Evolutionary conservation across 2,888 invertebrate species (phyloP).

Genomic region (Ametastegia equiseti): DNA sequence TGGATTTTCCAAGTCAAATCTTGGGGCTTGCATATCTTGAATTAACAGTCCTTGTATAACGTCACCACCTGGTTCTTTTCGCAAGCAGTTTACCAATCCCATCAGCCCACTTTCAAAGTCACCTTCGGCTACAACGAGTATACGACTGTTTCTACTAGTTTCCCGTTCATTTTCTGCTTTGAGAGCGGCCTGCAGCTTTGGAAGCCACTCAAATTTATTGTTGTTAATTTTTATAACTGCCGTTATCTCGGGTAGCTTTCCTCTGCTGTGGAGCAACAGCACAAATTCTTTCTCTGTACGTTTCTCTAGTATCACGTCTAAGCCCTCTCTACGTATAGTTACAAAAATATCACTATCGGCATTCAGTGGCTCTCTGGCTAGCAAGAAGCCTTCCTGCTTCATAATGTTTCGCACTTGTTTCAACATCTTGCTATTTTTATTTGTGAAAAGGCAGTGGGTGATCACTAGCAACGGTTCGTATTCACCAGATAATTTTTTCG

Average conservation of each 20-base stretch:
- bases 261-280: constrained; percentile 61
- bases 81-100: constrained; percentile 93
- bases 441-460: constrained; percentile 78
- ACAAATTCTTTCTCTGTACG: constrained; percentile 57
- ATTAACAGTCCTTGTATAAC: constrained; percentile 82
- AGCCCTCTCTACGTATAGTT: constrained; percentile 39
- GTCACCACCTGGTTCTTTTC: constrained; percentile 85
- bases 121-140: constrained; percentile 83
- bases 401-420: constrained; percentile 53
- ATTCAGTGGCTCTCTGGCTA: constrained; percentile 61
- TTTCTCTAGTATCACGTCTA: constrained; percentile 66
- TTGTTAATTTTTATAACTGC: constrained; percentile 64
- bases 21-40: constrained; percentile 79
- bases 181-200: constrained; percentile 67
- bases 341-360: constrained; percentile 43
- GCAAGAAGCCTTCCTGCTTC: constrained; percentile 63
- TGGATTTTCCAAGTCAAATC: constrained; percentile 81
- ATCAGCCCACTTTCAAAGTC: constrained; percentile 87
- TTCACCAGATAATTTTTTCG: constrained; percentile 79
- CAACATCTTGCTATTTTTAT: constrained; percentile 35
- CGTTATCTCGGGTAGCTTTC: constrained; percentile 62
- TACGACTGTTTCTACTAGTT: constrained; percentile 75
- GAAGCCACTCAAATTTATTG: constrained; percentile 72
- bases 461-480: constrained; percentile 77
- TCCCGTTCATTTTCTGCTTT: constrained; percentile 73